phyloP scores from a whole-genome alignment of 2,888 invertebrate species.

The Esperia sulphurella region DNA sequence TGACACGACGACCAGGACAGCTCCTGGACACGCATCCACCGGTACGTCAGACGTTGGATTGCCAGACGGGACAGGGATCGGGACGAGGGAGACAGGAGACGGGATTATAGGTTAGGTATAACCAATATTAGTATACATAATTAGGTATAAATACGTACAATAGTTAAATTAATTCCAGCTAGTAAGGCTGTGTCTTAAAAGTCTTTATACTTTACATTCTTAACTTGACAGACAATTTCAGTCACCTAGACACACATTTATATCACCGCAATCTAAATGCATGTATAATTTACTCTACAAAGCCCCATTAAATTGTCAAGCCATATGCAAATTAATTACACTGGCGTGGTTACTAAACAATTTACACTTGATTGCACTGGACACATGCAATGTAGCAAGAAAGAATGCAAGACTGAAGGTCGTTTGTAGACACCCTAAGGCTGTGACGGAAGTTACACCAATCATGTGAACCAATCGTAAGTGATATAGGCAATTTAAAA shows the following conservation, averaged over 20 bases:
- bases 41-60: too few relatives aligned
- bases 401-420: constrained; percentile 24
- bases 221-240: neutral
- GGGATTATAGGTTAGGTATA: too few relatives aligned
- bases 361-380: constrained; percentile 34
- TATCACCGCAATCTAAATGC: neutral
- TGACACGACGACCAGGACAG: too few relatives aligned
- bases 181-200: too few relatives aligned
- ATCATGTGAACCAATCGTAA: neutral
- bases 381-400: constrained; percentile 19
- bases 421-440: constrained; percentile 19
- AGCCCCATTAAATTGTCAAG: neutral
- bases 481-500: neutral
- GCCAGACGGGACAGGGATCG: too few relatives aligned
- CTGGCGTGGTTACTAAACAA: constrained; percentile 24
- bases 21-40: too few relatives aligned
- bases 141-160: too few relatives aligned
- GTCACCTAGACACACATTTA: neutral
- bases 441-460: constrained; percentile 25
- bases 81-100: too few relatives aligned
- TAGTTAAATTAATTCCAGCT: too few relatives aligned
- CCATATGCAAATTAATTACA: constrained; percentile 12
- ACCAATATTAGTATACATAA: too few relatives aligned
- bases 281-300: neutral
- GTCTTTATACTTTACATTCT: too few relatives aligned